Evolutionary conservation across 2,113 vertebrate genomes (phyloP).

Genomic region (Cyphomyrus discorhynchus): DNA sequence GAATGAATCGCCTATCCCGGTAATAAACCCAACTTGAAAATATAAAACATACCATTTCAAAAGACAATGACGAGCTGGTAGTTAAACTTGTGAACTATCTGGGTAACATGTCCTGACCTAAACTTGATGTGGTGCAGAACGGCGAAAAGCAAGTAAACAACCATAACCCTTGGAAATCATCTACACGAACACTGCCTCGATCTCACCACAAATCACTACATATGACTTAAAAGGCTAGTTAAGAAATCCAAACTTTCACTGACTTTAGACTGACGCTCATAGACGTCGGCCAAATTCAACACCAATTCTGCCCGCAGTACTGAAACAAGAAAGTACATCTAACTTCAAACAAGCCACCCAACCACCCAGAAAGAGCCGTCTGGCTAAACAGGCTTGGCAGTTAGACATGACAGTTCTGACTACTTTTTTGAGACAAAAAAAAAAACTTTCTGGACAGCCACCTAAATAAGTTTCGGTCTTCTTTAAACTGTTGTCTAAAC

Average conservation of each 20-base stretch:
- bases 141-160: background rate
- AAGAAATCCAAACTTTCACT: background rate
- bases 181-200: background rate
- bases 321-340: background rate
- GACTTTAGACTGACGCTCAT: background rate
- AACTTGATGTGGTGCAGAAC: background rate
- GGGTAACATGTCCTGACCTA: background rate
- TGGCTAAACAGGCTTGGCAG: background rate
- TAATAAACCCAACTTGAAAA: background rate
- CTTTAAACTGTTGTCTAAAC: background rate
- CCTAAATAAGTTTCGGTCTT: background rate
- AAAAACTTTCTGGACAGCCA: background rate
- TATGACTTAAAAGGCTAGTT: background rate
- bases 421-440: background rate
- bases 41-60: background rate
- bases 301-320: background rate
- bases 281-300: background rate
- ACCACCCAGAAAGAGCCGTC: background rate
- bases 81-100: background rate
- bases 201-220: background rate
- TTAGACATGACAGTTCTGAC: background rate
- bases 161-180: background rate
- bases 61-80: background rate
- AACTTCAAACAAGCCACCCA: background rate
- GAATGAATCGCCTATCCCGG: background rate